Evolutionary conservation across 1,140 invertebrate species (phyloP), one percentile per base, ranked within the genome.

Genomic region (Drosophila ohnishii): DNA sequence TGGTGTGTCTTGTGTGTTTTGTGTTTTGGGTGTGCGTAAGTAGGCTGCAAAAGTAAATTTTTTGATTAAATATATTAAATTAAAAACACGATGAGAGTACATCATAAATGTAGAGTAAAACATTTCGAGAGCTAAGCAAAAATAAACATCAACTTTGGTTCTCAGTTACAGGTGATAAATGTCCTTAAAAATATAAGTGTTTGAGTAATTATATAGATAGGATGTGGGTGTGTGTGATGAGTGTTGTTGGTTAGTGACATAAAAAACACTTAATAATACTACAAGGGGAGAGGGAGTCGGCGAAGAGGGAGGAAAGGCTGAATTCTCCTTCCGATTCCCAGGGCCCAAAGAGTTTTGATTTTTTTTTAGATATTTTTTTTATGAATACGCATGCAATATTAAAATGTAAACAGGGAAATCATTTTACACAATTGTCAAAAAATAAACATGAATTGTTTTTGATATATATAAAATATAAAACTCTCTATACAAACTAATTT

Each of bases 401-500:
- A 51, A 67, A 66, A 25, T 60, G 45, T 55, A 66, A 35, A 53
- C 32, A 9, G 28, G 42, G 22, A 56, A 65, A 72, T 69, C 66
- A 76, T 83, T 59, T 78, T 69, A 64, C 45, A 62, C 13, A 56
- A 42, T 34, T 25, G 40, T 44, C 44, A 59, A 42, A 30, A 51
- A 45, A 44, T 19, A 53, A 53, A 35, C 3, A 7, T 42, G 44
- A 48, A 64, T 37, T 39, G 32, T 55, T 60, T 37, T 76, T 19
- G 48, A 56, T 63, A 57, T 55, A 58, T 56, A 45, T 67, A 63
- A 45, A 75, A 85, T 75, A 85, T 63, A 75, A 65, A 75, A 30
- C 77, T 84, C 79, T 85, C 79, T 85, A 80, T 85, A 84, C 77
- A 85, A 80, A 78, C 74, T 63, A 85, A 66, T 50, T 84, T 75